phyloP scores from a whole-genome alignment of 64 coral and sea anemone species.

The Actinia equina region DNA sequence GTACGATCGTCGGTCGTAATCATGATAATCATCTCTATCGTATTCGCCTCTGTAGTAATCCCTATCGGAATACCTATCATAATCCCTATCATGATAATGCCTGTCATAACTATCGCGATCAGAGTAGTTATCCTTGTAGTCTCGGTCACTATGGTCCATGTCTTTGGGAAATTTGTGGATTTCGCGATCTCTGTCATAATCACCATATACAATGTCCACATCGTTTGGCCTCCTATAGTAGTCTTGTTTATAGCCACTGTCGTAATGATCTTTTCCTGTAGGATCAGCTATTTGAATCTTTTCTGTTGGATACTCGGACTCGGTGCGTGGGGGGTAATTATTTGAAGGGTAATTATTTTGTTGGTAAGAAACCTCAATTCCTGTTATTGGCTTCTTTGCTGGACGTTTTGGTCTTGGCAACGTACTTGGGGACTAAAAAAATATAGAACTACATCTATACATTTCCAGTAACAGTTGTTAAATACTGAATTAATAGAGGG shows the following conservation, averaged over 20 bases:
- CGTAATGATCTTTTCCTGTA: background rate
- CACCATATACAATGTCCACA: background rate
- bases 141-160: background rate
- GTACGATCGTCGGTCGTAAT: conserved; percentile 2
- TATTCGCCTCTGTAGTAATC: background rate
- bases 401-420: conserved; percentile 1
- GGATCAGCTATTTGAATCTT: background rate
- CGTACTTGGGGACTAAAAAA: background rate
- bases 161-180: background rate
- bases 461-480: background rate
- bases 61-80: background rate
- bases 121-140: background rate
- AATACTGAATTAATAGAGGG: too few relatives aligned
- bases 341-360: background rate
- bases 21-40: background rate
- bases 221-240: background rate
- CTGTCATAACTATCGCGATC: background rate
- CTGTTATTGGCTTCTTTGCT: background rate
- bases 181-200: background rate
- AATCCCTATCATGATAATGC: background rate
- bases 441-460: background rate
- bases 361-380: background rate
- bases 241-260: background rate
- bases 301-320: background rate
- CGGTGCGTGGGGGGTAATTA: background rate